phyloP scores from a whole-genome alignment of 2,113 vertebrate species.

The Sprattus sprattus region DNA sequence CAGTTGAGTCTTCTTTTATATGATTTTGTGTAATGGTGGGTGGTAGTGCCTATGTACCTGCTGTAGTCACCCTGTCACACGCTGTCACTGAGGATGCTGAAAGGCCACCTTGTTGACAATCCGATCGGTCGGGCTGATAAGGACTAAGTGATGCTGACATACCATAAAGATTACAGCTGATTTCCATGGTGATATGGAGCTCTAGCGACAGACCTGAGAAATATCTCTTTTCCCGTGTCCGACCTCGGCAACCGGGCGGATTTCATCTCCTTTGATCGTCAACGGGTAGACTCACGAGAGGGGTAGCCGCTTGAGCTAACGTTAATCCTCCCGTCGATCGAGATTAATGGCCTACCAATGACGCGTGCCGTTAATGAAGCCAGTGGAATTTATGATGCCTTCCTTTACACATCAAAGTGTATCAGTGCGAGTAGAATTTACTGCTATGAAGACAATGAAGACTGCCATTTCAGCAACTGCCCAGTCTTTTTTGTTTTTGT shows the following conservation, averaged over 20 bases:
- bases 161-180: constrained; percentile 12
- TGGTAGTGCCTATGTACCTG: not conserved
- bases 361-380: constrained; percentile 6
- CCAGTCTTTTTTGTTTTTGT: not conserved
- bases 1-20: not conserved
- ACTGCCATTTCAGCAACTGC: not conserved
- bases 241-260: not conserved
- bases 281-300: not conserved
- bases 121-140: constrained; percentile 31
- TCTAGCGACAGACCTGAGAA: not conserved
- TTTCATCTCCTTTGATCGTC: not conserved
- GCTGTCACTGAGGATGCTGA: not conserved
- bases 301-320: not conserved
- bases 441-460: not conserved
- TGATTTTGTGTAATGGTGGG: not conserved
- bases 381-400: not conserved
- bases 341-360: not conserved
- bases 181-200: not conserved
- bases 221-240: not conserved
- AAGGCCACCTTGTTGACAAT: not conserved
- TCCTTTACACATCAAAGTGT: constrained; percentile 16
- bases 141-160: constrained; percentile 21
- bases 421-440: constrained; percentile 4
- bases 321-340: not conserved
- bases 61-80: not conserved